Percentiles rank a stretch among this genome's conserved stretches.
phyloP scores from a whole-genome alignment of 64 coral and sea anemone species.

The Montipora capricornis region DNA sequence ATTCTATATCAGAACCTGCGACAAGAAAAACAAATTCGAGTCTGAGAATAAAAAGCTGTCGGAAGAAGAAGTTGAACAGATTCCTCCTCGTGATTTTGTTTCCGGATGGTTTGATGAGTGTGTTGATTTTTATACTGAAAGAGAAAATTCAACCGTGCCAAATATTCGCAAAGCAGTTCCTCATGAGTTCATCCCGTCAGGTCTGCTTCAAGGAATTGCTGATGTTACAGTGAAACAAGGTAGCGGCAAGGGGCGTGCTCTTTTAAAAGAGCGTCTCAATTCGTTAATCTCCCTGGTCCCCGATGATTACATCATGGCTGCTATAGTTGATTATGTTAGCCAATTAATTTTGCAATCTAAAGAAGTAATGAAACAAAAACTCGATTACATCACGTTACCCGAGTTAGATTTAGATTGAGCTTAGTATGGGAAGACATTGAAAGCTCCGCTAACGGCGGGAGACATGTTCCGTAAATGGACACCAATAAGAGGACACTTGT shows the following conservation, averaged over 20 bases:
- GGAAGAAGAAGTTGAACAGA: background rate
- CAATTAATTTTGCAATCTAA: background rate
- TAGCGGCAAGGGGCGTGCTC: background rate
- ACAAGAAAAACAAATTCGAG: slow-evolving; percentile 47
- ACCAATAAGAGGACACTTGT: too few relatives aligned
- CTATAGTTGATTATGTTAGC: background rate
- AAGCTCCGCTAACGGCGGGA: too few relatives aligned
- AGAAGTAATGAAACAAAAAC: background rate
- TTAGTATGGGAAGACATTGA: too few relatives aligned
- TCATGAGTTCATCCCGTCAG: background rate
- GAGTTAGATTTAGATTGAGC: background rate
- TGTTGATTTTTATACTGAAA: slow-evolving; percentile 4
- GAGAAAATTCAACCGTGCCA: background rate
- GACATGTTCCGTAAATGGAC: too few relatives aligned
- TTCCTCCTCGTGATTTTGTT: background rate
- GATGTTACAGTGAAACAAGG: background rate
- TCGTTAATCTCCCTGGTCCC: background rate
- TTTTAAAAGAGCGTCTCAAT: background rate
- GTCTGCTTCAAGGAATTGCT: background rate
- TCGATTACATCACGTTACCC: background rate
- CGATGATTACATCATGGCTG: background rate
- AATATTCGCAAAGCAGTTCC: slow-evolving; percentile 36
- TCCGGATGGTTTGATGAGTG: background rate
- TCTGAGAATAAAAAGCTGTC: background rate
- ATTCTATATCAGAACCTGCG: slow-evolving; percentile 29